phyloP scores from a whole-genome alignment of 2,113 vertebrate species.

The Zosterops japonicus region DNA sequence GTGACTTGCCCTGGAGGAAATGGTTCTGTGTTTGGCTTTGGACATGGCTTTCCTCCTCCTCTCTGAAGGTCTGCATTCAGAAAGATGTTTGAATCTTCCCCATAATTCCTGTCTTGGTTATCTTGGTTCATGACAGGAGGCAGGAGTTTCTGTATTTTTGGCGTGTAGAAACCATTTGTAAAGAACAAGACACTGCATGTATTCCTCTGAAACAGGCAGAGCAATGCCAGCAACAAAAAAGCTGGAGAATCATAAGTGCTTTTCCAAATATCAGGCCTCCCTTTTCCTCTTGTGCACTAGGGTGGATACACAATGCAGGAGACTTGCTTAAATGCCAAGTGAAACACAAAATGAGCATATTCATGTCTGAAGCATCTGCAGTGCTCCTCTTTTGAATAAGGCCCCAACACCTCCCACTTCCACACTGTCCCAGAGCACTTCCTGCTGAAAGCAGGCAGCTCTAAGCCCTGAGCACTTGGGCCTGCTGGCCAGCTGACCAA shows the following conservation, averaged over 20 bases:
- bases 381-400: background rate
- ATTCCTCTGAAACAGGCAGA: background rate
- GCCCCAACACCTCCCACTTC: background rate
- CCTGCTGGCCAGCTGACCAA: background rate
- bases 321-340: background rate
- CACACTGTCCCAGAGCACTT: background rate
- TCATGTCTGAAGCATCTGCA: background rate
- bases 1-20: background rate
- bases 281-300: background rate
- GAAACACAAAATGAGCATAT: background rate
- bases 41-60: background rate
- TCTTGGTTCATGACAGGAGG: background rate
- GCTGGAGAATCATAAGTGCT: background rate
- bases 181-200: accelerated
- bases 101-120: background rate
- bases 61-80: background rate
- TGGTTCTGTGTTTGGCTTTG: background rate
- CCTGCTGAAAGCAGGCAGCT: background rate
- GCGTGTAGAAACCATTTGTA: background rate
- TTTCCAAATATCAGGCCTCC: background rate
- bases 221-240: background rate
- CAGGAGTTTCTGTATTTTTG: background rate
- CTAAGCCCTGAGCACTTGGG: background rate
- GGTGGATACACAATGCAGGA: background rate
- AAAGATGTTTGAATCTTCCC: background rate